phyloP scores from a whole-genome alignment of 2,888 invertebrate species.

The Heliconius charithonia region DNA sequence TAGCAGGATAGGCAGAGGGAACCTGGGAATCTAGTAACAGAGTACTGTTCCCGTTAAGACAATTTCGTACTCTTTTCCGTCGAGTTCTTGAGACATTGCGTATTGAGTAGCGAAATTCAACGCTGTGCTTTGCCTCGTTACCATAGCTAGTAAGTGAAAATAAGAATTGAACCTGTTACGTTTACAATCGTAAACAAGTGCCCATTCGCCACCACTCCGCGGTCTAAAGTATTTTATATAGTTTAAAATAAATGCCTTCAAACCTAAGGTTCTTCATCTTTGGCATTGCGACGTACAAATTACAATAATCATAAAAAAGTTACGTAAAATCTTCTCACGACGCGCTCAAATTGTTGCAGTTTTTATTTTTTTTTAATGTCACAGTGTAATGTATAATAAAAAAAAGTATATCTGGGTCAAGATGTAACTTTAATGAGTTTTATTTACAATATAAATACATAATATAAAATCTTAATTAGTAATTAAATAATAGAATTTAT shows the following conservation, averaged over 20 bases:
- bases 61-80: too few relatives aligned
- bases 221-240: background rate
- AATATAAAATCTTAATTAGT: slow-evolving; percentile 1
- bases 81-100: too few relatives aligned
- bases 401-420: background rate
- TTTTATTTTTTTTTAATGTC: slow-evolving; percentile 17
- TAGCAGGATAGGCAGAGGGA: too few relatives aligned
- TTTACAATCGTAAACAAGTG: too few relatives aligned
- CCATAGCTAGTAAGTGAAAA: too few relatives aligned
- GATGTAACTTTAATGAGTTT: slow-evolving; percentile 1
- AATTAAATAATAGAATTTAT: background rate
- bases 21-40: too few relatives aligned
- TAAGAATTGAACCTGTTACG: too few relatives aligned
- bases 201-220: too few relatives aligned
- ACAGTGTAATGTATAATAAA: background rate
- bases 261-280: background rate
- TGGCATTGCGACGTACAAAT: background rate
- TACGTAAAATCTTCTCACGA: slow-evolving; percentile 17
- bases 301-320: slow-evolving; percentile 14
- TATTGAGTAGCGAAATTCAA: too few relatives aligned
- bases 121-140: too few relatives aligned
- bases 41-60: too few relatives aligned
- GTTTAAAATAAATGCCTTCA: background rate
- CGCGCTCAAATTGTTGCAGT: background rate
- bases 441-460: background rate